These are phyloP conservation scores for Dendropsophus ebraccatus DNA, from an alignment of 2,113 vertebrate genomes.

Conservation along the genomic window DNA sequence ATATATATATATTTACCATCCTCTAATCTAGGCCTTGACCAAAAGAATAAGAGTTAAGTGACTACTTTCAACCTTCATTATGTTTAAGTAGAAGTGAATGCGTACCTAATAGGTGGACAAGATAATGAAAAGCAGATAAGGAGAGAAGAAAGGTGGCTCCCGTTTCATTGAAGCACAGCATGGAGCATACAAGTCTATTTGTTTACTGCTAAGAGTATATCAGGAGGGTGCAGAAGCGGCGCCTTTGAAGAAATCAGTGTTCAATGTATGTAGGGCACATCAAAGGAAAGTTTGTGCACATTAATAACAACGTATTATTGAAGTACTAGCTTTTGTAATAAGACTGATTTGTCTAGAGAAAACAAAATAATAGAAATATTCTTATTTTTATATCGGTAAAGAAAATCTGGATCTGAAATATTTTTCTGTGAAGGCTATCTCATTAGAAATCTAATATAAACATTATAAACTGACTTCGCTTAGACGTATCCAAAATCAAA, in stretches of 20 bases:
- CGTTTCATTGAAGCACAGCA: conserved; percentile 14
- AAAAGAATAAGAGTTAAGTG: neutral
- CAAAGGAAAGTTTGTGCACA: conserved; percentile 35
- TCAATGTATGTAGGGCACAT: conserved; percentile 50
- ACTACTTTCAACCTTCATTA: too few species aligned
- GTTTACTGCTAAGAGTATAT: conserved; percentile 43
- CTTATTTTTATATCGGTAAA: neutral
- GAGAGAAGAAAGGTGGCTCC: conserved; percentile 7
- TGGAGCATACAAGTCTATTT: conserved; percentile 33
- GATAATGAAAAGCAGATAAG: conserved; percentile 18
- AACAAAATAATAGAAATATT: conserved; percentile 4
- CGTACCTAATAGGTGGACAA: neutral
- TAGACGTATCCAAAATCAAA: neutral
- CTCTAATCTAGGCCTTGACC: neutral
- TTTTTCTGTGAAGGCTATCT: neutral
- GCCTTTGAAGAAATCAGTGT: conserved; percentile 48
- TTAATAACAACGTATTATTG: conserved; percentile 22
- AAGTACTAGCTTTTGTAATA: conserved; percentile 16
- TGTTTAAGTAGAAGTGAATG: neutral
- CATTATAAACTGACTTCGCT: neutral
- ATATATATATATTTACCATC: neutral
- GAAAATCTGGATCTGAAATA: neutral
- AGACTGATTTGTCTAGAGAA: neutral
- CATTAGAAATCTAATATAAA: neutral
- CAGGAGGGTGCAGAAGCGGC: conserved; percentile 37